Evolutionary conservation across 2,113 vertebrate species (phyloP), one percentile per base, ranked within the genome.

Genomic region (Engystomops pustulosus): DNA sequence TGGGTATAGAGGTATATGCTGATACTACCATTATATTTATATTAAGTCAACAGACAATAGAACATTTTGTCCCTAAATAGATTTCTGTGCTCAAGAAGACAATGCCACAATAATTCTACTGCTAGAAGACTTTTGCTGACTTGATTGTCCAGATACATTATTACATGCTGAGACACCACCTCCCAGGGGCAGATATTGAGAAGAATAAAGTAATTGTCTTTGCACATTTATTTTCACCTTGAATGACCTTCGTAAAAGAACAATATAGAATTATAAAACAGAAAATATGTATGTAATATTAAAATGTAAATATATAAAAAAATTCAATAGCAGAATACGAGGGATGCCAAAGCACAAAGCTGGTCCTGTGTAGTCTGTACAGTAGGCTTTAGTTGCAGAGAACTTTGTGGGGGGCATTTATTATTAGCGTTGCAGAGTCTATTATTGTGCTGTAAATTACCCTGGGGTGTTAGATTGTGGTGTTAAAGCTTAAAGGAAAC

Each of bases 81-180:
- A 67, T 18, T 67, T 20, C 8, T 36, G 15, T 67, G 30, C 36
- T 67, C 2, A 36, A 4, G 62, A 67, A 36, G 62, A 36, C 18
- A 67, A 34, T 67, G 62, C 32, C 8, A 3, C 32, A 18, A 11
- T 67, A 67, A 67, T 36, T 3, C 62, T 67, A 36, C 62, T 67
- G 62, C 62, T 36, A 18, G 62, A 32, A 67, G 62, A 34, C 30
- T 67, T 67, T 20, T 67, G 62, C 62, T 67, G 62, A 67, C 62
- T 0, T 17, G 18, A 67, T 67, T 67, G 62, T 67, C 62, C 62
- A 67, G 62, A 34, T 20, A 67, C 10, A 36, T 9, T 67, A 67
- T 67, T 36, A 32, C 32, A 10, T 67, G 32, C 60, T 65, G 60
- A 65, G 60, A 67, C 30, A 36, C 34, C 62, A 36, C 62, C 30